phyloP scores from a whole-genome alignment of 2,113 vertebrate genomes.

The Melanerpes aurifrons region DNA sequence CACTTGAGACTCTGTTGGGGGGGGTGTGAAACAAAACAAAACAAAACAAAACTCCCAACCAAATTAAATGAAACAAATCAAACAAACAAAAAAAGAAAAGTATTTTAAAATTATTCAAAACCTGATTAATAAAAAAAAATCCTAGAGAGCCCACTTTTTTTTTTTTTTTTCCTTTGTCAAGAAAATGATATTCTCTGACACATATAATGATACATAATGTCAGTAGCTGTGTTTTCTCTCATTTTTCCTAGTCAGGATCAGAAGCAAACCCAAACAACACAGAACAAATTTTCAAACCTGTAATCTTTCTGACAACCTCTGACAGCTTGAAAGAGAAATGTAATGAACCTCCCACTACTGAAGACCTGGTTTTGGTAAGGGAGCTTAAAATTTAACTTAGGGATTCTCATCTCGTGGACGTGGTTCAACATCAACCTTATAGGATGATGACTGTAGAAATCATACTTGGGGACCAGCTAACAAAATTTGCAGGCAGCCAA shows the following conservation, averaged over 20 bases:
- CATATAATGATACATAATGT: not conserved
- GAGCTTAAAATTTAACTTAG: not conserved
- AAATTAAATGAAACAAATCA: no score
- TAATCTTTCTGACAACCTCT: constrained; percentile 46
- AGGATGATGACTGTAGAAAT: not conserved
- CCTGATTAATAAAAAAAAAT: not conserved
- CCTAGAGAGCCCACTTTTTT: not conserved
- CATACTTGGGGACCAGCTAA: not conserved
- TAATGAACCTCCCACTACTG: not conserved
- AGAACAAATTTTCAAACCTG: constrained; percentile 34
- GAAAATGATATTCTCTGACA: not conserved
- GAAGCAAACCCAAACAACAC: constrained; percentile 33
- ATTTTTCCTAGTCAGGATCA: constrained; percentile 36
- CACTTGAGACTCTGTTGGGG: not conserved
- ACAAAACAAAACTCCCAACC: no score
- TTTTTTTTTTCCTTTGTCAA: constrained; percentile 2
- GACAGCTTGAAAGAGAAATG: not conserved
- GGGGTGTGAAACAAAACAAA: not conserved
- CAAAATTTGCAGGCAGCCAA: not conserved
- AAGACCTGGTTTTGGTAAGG: not conserved
- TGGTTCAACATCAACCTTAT: not conserved
- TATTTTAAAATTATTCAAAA: not conserved
- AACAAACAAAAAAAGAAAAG: not conserved
- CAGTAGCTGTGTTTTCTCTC: not conserved
- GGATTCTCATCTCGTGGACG: not conserved